Base-by-base conservation (phyloP, 2,797 vertebrate genomes). In the Crenuchus spilurus region DNA sequence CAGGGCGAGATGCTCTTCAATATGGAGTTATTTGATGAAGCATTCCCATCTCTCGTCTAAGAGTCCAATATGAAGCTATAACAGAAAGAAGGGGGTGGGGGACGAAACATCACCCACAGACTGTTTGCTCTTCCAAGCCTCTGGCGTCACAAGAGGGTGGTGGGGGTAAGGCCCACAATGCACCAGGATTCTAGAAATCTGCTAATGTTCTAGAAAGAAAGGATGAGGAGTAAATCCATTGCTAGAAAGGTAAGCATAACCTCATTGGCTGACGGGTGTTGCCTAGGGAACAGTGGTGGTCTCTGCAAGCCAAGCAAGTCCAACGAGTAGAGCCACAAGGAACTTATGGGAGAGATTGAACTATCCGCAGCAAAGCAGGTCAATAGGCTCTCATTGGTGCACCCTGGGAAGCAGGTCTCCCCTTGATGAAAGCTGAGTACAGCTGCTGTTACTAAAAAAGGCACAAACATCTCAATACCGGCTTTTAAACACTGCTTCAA, bases 11-110 rank as follows among this genome's bases (percentile, higher is more conserved):
- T 3, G 48, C 72, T 75, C 70, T 54, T 70, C 74, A 73, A 85
- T 83, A 80, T 79, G 48, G 61, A 64, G 24, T 13, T 77, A 66
- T 86, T 86, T 83, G 77, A 72, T 20, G 51, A 83, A 77, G 77
- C 7, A 18, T 51, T 60, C 64, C 63, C 22, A 37, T 73, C 63
- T 75, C 48, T 42, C 57, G 42, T 31, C n/a, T 6, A 39, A 16
- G 61, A 70, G 69, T 44, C 60, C 63, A 61, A 81, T 82, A 83
- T 83, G 67, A 73, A 72, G 67, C 31, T 66, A 33, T 61, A 73
- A 72, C 75, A 73, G 52, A 54, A 63, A 28, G 68, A 10, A 55
- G 24, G 14, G 24, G 28, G 18, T 30, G 58, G 37, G 31, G 10
- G 39, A 22, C 64, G 57, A 73, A 63, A 78, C 60, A 54, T 31